Evolutionary conservation across 2,113 vertebrate species (phyloP).

Genomic region (Calidris pugnax): DNA sequence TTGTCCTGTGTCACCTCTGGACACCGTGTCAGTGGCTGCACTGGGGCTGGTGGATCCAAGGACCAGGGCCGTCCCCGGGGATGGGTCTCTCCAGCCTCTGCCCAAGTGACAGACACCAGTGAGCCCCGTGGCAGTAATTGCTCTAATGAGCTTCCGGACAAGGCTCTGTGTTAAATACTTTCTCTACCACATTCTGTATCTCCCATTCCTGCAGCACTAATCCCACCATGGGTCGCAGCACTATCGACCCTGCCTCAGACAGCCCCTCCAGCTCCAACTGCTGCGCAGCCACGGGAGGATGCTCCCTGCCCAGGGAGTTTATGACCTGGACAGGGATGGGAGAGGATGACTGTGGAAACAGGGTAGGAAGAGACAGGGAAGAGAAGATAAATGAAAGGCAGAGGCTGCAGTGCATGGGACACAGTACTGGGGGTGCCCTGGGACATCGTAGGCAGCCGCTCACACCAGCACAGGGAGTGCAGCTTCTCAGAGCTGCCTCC

Average conservation of each 20-base stretch:
- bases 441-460: background rate
- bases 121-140: background rate
- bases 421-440: background rate
- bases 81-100: background rate
- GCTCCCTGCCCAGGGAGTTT: background rate
- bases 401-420: background rate
- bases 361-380: background rate
- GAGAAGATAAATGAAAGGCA: background rate
- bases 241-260: background rate
- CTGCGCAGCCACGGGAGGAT: background rate
- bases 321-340: background rate
- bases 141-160: background rate
- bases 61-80: background rate
- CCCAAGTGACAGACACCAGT: background rate
- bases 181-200: background rate
- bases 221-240: accelerated
- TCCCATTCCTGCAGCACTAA: background rate
- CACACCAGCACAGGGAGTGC: accelerated
- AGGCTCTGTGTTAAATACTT: background rate
- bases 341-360: background rate
- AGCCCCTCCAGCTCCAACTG: background rate
- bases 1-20: background rate
- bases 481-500: accelerated
- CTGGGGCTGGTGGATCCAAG: accelerated
- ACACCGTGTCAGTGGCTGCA: accelerated